Evolutionary conservation across 2,888 invertebrate species (phyloP), one percentile per base, ranked within the genome.

Genomic region (Mythimna ferrago): DNA sequence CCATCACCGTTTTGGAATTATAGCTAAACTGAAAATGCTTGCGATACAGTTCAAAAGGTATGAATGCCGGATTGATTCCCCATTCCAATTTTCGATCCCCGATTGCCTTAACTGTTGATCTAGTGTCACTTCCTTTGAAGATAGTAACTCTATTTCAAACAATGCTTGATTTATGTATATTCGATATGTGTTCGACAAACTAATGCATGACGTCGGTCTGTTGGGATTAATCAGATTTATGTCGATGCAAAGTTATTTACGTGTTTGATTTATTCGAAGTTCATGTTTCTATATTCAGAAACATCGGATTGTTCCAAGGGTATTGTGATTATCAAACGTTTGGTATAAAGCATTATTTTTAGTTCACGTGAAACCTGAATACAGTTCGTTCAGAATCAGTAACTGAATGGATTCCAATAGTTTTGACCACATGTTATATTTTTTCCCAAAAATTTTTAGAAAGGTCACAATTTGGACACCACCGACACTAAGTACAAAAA

Each of bases 221-320:
- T 73, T 76, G 73, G 72, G 66, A 86, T 87, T 81, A 85, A 83
- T 79, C 80, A 73, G 76, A 87, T 86, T 88, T 83, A 85, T 85
- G 86, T 82, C 71, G 80, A 83, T 79, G 71, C 82, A 81, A 81
- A 83, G 80, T 76, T 84, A 87, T 87, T 87, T 84, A 81, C 83
- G 82, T 86, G 81, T 85, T 88, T 89, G 89, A 88, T 88, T 88
- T 86, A 88, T 80, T 81, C 71, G 81, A 48, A 84, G 78, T 88
- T 73, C 82, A 86, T 81, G 83, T 75, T 84, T 83, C 83, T 87
- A 87, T 86, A 87, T 83, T 81, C 77, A 86, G 85, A 87, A 83
- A 79, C 75, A 72, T 82, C 72, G 78, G 71, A 79, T 86, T 79
- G 68, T 73, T 78, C 64, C 80, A 86, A 85, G 89, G 86, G 83